Percentiles rank a stretch among this genome's conserved stretches.
Conservation (phyloP, 2,113 vertebrate species). For the Pongo abelii region DNA sequence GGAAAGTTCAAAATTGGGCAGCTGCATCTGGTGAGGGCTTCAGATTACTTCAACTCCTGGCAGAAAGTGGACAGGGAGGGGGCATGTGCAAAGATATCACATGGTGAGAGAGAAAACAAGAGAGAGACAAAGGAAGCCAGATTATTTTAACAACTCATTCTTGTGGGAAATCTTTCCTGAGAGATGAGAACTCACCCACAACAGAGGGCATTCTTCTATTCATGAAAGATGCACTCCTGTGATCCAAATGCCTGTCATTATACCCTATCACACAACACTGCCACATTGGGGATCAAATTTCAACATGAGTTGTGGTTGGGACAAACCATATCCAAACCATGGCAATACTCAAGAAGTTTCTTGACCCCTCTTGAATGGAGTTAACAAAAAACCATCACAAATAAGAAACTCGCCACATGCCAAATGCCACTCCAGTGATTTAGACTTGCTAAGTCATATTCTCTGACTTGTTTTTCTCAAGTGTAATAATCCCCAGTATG, state of each 20-base stretch:
- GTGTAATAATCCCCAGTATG: neutral
- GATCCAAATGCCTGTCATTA: neutral
- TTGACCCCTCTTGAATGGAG: neutral
- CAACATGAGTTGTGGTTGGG: neutral
- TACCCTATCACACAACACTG: neutral
- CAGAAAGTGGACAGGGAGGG: neutral
- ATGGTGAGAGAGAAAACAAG: neutral
- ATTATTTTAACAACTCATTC: neutral
- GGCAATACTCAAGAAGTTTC: neutral
- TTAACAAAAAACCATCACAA: neutral
- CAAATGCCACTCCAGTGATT: neutral
- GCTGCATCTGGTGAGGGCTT: neutral
- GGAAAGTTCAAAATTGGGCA: neutral
- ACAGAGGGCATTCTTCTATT: neutral
- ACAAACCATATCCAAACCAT: neutral
- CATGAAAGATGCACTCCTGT: neutral
- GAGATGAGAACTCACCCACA: neutral
- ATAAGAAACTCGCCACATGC: neutral
- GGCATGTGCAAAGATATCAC: neutral
- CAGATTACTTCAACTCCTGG: neutral
- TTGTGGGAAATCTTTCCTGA: neutral
- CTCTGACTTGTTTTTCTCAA: neutral
- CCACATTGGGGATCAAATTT: neutral
- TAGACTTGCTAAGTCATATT: neutral
- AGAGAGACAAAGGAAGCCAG: neutral